phyloP scores from a whole-genome alignment of 2,113 vertebrate species.

The Empidonax traillii region DNA sequence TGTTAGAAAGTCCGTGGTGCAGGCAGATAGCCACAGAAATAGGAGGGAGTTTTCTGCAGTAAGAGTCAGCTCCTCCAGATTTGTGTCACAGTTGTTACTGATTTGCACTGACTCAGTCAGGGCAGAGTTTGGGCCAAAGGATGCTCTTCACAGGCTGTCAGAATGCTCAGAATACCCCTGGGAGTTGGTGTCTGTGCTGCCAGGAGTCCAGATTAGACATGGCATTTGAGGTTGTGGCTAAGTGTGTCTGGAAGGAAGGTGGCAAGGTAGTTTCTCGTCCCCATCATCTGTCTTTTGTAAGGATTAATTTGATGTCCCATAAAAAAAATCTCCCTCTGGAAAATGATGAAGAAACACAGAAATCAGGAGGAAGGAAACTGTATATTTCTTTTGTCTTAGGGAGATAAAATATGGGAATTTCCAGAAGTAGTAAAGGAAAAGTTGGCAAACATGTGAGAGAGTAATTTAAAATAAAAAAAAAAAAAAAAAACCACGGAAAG shows the following conservation, averaged over 20 bases:
- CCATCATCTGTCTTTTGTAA: not conserved
- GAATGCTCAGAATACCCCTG: not conserved
- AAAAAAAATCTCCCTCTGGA: not conserved
- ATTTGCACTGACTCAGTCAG: not conserved
- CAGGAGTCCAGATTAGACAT: not conserved
- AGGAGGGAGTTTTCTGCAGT: not conserved
- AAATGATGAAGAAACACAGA: not conserved
- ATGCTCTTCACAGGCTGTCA: not conserved
- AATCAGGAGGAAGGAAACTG: not conserved
- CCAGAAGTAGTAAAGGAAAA: not conserved
- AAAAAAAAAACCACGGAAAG: too few relatives aligned
- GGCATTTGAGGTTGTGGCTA: not conserved
- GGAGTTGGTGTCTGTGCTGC: not conserved
- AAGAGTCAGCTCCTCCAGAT: not conserved
- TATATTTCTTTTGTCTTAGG: not conserved
- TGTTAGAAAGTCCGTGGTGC: accelerated
- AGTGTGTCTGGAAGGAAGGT: not conserved
- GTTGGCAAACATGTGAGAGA: not conserved
- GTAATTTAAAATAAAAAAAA: not conserved
- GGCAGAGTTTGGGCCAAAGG: not conserved
- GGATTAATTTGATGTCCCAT: not conserved
- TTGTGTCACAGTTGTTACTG: not conserved
- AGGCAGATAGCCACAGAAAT: not conserved
- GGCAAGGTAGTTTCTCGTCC: not conserved
- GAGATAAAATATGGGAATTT: not conserved